These are phyloP conservation scores for Aldrovandia affinis DNA, from an alignment of 2,797 vertebrate species.

Conservation along the genomic window DNA sequence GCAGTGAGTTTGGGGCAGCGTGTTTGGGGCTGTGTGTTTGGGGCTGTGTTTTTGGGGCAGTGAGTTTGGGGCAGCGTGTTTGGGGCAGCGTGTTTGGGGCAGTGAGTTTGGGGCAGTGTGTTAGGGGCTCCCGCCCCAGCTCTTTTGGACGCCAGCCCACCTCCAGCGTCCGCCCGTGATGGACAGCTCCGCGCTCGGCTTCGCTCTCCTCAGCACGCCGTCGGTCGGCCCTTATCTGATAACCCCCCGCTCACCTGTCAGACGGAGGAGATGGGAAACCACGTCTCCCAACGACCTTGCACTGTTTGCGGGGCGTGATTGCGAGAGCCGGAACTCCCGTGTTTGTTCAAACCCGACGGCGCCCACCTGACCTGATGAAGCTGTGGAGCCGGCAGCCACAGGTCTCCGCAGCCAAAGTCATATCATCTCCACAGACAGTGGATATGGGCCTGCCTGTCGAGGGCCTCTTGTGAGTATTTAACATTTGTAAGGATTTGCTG, in stretches of 20 bases:
- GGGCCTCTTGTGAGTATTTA: not conserved
- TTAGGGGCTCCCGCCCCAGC: not conserved
- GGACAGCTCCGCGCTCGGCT: not conserved
- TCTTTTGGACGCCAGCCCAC: conserved; percentile 1
- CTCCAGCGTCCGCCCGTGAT: not conserved
- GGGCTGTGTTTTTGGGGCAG: no score
- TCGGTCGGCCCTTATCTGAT: conserved; percentile 45
- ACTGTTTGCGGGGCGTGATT: not conserved
- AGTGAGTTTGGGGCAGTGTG: no score
- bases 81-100: no score
- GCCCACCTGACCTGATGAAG: not conserved
- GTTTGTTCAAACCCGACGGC: not conserved
- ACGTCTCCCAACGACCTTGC: not conserved
- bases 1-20: no score
- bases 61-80: not conserved
- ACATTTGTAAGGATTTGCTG: not conserved
- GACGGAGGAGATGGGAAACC: not conserved
- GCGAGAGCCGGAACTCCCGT: no score
- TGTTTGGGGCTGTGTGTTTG: no score
- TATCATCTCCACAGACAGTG: not conserved
- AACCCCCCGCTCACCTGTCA: not conserved
- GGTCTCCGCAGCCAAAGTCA: not conserved
- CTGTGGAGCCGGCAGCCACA: not conserved
- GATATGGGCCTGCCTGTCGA: not conserved
- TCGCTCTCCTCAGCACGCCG: conserved; percentile 49